Evolutionary conservation across 2,888 invertebrate genomes (phyloP).

Genomic region (Anoplius nigerrimus): DNA sequence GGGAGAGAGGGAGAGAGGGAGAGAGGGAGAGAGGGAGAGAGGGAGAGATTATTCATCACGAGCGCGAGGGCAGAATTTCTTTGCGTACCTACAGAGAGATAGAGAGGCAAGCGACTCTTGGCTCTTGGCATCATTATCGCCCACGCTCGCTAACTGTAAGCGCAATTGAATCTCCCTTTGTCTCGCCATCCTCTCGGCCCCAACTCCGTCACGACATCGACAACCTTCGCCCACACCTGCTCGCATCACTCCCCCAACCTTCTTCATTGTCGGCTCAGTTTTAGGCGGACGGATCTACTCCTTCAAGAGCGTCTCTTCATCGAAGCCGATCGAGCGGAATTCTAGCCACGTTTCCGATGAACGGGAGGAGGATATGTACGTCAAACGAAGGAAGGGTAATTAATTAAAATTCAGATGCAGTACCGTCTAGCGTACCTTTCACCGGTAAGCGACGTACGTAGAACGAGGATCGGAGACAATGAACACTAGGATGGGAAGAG

Average conservation of each 20-base stretch:
- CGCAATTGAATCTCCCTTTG: slow-evolving; percentile 63
- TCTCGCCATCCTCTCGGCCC: slow-evolving; percentile 18
- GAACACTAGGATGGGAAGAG: neutral
- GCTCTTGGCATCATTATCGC: slow-evolving; percentile 64
- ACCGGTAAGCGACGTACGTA: neutral
- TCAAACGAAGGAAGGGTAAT: too few species aligned
- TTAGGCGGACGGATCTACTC: too few species aligned
- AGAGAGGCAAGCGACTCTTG: too few species aligned
- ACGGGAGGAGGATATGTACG: neutral
- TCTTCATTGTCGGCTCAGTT: neutral
- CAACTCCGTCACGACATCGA: slow-evolving; percentile 48
- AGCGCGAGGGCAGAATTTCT: slow-evolving; percentile 44
- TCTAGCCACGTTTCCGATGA: too few species aligned
- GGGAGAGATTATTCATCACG: too few species aligned
- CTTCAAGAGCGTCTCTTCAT: too few species aligned
- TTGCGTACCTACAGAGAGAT: slow-evolving; percentile 44
- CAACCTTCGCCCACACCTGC: slow-evolving; percentile 43
- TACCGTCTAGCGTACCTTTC: neutral
- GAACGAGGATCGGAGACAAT: neutral
- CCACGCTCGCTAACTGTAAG: slow-evolving; percentile 66
- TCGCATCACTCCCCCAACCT: neutral
- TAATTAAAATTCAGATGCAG: too few species aligned
- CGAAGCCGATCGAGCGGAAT: too few species aligned
- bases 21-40: neutral
- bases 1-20: neutral